phyloP scores from a whole-genome alignment of 2,113 vertebrate species.

The cattle (Bos taurus) region ARS-UCD2.0 NC_037342.1:27526001-27526500 shows the following conservation, averaged over 20 bases:
- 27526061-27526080: constrained; percentile 77
- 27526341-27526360: constrained; percentile 92
- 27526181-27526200: constrained; percentile 73
- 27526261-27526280: constrained; percentile 83
- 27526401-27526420: constrained; percentile 93
- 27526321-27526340: constrained; percentile 82
- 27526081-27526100: constrained; percentile 86
- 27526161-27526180: constrained; percentile 68
- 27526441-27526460: constrained; percentile 95
- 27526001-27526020: constrained; percentile 82
- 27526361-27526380: constrained; percentile 89
- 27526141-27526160: constrained; percentile 80
- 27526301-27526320: constrained; percentile 62
- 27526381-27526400: constrained; percentile 84
- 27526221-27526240: constrained; percentile 93
- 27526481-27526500: constrained; percentile 95
- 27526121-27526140: constrained; percentile 98
- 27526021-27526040: constrained; percentile 78
- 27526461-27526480: constrained; percentile 96
- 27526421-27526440: constrained; percentile 90
- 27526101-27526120: constrained; percentile 85
- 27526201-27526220: constrained; percentile 91
- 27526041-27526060: constrained; percentile 86
- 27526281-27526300: constrained; percentile 79
- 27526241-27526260: constrained; percentile 79